phyloP scores from a whole-genome alignment of 1,140 invertebrate species.

The Drosophila teissieri region DNA sequence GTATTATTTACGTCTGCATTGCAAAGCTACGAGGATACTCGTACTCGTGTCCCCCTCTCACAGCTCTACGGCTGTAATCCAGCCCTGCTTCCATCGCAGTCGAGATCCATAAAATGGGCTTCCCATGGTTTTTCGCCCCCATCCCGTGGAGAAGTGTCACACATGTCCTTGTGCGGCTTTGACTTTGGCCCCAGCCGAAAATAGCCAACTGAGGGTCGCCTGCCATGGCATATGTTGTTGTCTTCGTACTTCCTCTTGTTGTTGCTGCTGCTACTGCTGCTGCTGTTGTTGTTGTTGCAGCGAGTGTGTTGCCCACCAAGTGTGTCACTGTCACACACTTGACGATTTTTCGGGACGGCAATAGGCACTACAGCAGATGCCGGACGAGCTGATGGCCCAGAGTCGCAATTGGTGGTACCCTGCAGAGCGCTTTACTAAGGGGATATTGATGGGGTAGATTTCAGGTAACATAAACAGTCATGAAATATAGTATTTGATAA shows the following conservation, averaged over 20 bases:
- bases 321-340: conserved; percentile 81
- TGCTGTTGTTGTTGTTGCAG: conserved; percentile 6
- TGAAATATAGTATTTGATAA: no score
- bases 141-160: conserved; percentile 60
- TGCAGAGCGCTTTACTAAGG: neutral
- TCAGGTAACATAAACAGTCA: no score
- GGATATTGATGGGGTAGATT: neutral
- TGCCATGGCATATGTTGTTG: conserved; percentile 5
- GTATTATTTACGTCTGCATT: conserved; percentile 70
- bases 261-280: neutral
- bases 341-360: conserved; percentile 70
- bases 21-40: conserved; percentile 7
- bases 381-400: neutral
- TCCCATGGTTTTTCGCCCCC: conserved; percentile 13
- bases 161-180: conserved; percentile 79
- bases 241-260: conserved; percentile 1
- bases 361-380: conserved; percentile 39
- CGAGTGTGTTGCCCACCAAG: conserved; percentile 46
- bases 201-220: conserved; percentile 56
- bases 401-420: conserved; percentile 17
- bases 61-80: neutral
- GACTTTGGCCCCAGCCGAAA: conserved; percentile 67
- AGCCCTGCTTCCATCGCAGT: conserved; percentile 4
- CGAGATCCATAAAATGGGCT: conserved; percentile 53
- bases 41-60: neutral